Evolutionary conservation across 1,140 invertebrate genomes (phyloP).

Genomic region (Aphaenogaster ashmeadi): DNA sequence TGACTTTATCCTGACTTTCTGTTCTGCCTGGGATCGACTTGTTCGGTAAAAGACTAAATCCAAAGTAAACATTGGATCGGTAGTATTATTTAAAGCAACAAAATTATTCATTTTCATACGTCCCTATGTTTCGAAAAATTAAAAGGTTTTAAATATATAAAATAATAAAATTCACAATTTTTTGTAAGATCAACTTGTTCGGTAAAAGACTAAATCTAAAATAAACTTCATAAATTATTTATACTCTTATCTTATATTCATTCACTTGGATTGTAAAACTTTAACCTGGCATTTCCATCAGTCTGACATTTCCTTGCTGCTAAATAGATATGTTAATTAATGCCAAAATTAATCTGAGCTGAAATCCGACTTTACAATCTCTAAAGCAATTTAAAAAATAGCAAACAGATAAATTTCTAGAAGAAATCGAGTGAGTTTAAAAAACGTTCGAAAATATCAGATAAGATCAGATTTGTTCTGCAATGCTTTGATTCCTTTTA

Average conservation of each 20-base stretch:
- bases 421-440: not conserved
- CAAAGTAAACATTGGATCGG: not conserved
- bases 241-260: not conserved
- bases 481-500: not conserved
- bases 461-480: not conserved
- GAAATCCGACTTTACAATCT: not conserved
- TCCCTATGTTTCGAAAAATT: not conserved
- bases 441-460: not conserved
- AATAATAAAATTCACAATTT: not conserved
- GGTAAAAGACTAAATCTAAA: not conserved
- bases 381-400: not conserved
- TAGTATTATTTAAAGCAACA: not conserved
- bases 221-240: not conserved
- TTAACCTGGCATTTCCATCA: not conserved
- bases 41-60: not conserved
- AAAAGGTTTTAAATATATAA: not conserved
- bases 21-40: not conserved
- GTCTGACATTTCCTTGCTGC: not conserved
- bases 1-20: no score
- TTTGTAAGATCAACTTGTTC: not conserved
- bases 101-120: not conserved
- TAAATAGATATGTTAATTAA: not conserved
- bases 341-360: not conserved
- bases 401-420: not conserved
- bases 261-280: not conserved